Base-by-base conservation (phyloP, 2,797 vertebrate species). In the Decapterus maruadsi region DNA sequence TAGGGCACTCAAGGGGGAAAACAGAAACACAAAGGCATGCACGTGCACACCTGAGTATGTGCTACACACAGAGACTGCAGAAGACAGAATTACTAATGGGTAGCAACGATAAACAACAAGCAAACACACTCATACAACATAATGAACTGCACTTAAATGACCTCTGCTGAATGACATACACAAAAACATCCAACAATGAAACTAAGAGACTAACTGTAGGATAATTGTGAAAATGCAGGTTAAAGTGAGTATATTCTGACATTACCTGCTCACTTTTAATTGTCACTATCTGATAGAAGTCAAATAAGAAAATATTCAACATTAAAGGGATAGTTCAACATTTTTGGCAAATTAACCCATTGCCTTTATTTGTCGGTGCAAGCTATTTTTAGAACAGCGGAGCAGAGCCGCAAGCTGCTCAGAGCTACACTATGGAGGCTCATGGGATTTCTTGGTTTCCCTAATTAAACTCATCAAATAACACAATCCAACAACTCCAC, bases 11-110 rank as follows among this genome's bases (percentile, higher is more conserved):
- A n/a, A 26, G n/a, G 58, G 55, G 17, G 16, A 45, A 42, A 43
- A 16, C 16, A 29, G 51, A 69, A 42, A 70, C 43, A 73, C 62
- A 76, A 42, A 50, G 12, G 16, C 56, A 67, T 36, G 36, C 40
- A 29, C 11, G 42, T 7, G 81, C 46, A 74, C 59, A 72, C 65
- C 63, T 13, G 54, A 78, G 60, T 20, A 54, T 17, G 22, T 51
- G 48, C 3, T 17, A 43, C 16, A 31, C 12, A 50, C 2, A 20
- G 8, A n/a, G 8, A 53, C 13, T 8, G 22, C 29, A 58, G 29
- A 63, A 77, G 22, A 67, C 11, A 50, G 36, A 0, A 68, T 75
- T 56, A 67, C 19, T 45, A 34, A 48, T 14, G 4, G 19, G 9
- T n/a, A 26, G 14, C 29, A 76, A 43, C 43, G 50, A 40, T 19